Conservation (phyloP, 1,140 invertebrate species). For the Tetraneura akinire region DNA sequence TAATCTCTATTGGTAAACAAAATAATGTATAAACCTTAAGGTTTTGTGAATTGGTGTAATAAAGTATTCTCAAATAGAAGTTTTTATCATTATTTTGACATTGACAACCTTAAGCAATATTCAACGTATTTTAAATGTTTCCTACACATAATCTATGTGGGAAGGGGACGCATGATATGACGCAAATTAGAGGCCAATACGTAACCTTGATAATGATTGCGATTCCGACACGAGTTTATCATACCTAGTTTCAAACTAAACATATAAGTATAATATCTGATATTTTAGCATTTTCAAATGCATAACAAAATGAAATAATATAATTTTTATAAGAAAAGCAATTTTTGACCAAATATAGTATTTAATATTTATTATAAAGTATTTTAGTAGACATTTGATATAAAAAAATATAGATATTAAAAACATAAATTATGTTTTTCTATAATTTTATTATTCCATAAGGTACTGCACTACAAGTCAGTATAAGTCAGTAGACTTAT, state of each 20-base stretch:
- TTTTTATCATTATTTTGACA: slow-evolving; percentile 25
- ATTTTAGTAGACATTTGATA: too few species aligned
- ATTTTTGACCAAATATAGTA: too few species aligned
- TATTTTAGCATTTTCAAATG: slow-evolving; percentile 7
- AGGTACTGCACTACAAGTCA: too few species aligned
- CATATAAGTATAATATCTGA: slow-evolving; percentile 1
- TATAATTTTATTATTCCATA: too few species aligned
- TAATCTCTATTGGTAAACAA: too few species aligned
- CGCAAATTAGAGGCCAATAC: slow-evolving; percentile 50
- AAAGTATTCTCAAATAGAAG: background rate
- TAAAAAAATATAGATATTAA: too few species aligned
- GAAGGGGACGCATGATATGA: slow-evolving; percentile 43
- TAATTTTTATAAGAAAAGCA: background rate
- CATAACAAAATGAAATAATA: slow-evolving; percentile 6
- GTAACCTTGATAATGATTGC: slow-evolving; percentile 50
- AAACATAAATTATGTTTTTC: too few species aligned
- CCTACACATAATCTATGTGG: slow-evolving; percentile 13
- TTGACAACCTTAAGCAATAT: slow-evolving; percentile 22
- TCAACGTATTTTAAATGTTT: slow-evolving; percentile 20
- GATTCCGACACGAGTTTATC: slow-evolving; percentile 47
- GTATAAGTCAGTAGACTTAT: too few species aligned
- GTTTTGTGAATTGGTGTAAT: background rate
- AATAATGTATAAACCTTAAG: too few species aligned
- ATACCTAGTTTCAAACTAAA: slow-evolving; percentile 21
- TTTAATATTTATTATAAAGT: too few species aligned